These are phyloP conservation scores for Rhineura floridana DNA, from an alignment of 2,113 vertebrate species.

Conservation along the genomic window DNA sequence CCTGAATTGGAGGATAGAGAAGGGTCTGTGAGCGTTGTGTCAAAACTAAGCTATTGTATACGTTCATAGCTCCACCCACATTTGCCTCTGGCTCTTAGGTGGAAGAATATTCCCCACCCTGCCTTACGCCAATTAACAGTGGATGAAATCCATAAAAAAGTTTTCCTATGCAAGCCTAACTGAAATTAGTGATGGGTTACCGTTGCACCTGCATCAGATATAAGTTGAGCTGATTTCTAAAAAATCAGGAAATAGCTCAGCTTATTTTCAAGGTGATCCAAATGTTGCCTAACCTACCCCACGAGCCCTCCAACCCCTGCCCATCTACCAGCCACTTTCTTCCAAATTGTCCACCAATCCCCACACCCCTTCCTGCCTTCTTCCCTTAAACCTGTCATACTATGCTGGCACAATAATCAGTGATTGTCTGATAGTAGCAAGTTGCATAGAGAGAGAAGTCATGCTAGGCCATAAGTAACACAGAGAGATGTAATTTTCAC, in stretches of 20 bases:
- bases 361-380: no score
- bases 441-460: neutral
- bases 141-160: neutral
- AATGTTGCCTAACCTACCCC: neutral
- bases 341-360: neutral
- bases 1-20: no score
- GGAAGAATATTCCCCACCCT: no score
- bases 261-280: neutral
- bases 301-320: neutral
- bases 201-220: no score
- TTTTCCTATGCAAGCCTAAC: neutral
- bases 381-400: neutral
- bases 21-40: no score
- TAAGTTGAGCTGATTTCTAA: neutral
- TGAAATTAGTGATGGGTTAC: neutral
- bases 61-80: no score
- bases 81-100: no score
- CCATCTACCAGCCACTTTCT: no score
- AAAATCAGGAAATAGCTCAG: neutral
- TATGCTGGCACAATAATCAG: neutral
- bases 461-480: neutral
- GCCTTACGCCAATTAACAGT: neutral
- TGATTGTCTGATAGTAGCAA: neutral
- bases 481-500: neutral
- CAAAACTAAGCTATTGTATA: no score